Conservation (phyloP, 2,113 vertebrate species). For the Lophura nycthemera region DNA sequence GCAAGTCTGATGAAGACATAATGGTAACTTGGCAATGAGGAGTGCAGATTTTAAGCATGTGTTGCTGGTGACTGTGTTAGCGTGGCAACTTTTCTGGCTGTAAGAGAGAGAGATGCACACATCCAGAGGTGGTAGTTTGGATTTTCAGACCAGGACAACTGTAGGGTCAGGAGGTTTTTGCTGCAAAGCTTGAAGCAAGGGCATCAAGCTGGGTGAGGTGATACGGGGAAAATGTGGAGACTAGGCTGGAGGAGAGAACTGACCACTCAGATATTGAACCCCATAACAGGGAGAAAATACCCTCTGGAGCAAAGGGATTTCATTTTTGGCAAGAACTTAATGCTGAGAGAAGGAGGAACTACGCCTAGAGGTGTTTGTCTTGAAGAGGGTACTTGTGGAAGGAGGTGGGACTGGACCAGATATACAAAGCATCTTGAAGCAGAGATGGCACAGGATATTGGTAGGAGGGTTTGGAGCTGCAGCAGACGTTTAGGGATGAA, state of each 20-base stretch:
- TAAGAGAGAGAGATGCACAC: neutral
- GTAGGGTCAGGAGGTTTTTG: neutral
- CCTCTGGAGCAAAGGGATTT: neutral
- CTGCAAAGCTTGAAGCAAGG: neutral
- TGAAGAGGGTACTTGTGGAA: neutral
- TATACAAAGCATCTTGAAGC: rapidly evolving
- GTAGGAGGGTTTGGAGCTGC: neutral
- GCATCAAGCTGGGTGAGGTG: neutral
- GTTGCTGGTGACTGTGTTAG: neutral
- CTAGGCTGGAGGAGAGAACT: neutral
- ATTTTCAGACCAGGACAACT: neutral
- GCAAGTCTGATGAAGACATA: neutral
- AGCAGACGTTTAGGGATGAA: neutral
- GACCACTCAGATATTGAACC: neutral
- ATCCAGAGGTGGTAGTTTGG: neutral
- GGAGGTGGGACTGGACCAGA: neutral
- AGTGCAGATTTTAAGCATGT: neutral
- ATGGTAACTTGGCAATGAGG: rapidly evolving
- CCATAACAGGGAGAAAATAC: neutral
- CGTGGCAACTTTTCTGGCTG: rapidly evolving
- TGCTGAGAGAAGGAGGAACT: neutral
- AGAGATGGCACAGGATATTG: rapidly evolving
- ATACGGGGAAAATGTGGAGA: neutral
- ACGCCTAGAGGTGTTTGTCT: neutral
- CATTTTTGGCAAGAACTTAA: neutral